Evolutionary conservation across 2,888 invertebrate genomes (phyloP), one percentile per base, ranked within the genome.

Genomic region (Drepanosiphum platanoidis): DNA sequence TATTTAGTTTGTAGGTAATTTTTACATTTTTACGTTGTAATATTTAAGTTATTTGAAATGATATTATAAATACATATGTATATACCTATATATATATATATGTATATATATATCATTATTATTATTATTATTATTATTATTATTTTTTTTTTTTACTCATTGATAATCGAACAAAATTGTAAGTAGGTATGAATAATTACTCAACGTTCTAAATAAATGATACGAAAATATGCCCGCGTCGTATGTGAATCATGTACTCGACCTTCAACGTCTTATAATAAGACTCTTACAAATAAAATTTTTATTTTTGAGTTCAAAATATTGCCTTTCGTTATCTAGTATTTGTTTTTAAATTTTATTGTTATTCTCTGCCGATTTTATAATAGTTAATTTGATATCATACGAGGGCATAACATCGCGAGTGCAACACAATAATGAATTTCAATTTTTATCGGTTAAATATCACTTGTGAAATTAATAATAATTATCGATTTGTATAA

Each of bases 1-100:
- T 84, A 84, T 84, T 84, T 84, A 84, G 84, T 84, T 77, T 84
- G 77, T 84, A 84, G 68, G 18, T 7, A 32, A 84, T 84, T 84
- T 84, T 84, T 84, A 84, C 84, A 77, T 84, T 84, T 84, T 52
- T 77, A 84, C 66, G 58, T 84, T 77, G 66, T 77, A 77, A 22
- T 75, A 68, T 75, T 68, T 83, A 84, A 84, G 84, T 75, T 66
- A 68, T 39, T 52, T 75, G 58, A 58, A 77, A 39, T 32, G 11
- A 77, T 36, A 27, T 32, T 74, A 74, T 64, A 74, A 27, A 39
- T 15, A 66, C 18, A 71, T 71, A 34, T 9, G 18, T 34, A 68
- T 68, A 68, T 34, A 68, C 15, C 3, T 66, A 32, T 32, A 32
- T 22, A 68, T 71, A 27, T 61, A 7, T 46, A 46, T 72, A 42